Base-by-base conservation (phyloP, 2,797 vertebrate genomes). In the Chanos chanos region DNA sequence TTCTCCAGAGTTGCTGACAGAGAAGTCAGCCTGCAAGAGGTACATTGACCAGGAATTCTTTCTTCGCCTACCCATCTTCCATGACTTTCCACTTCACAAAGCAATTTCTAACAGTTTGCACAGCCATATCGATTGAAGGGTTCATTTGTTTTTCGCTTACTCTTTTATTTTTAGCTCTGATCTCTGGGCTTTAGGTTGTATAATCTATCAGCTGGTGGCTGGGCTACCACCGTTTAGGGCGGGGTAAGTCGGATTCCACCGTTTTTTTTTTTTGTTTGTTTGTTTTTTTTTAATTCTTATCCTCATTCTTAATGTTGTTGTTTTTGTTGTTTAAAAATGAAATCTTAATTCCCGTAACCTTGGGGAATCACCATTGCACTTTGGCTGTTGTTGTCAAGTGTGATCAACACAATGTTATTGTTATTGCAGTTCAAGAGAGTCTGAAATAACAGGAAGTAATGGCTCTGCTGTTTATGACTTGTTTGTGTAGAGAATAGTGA, bases 1-100 rank as follows among this genome's bases (percentile, higher is more conserved):
- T 76, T 99, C 97, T 80, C 97, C 96, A 54, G 97, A 99, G 80
- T 88, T 99, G 74, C 86, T 99, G 83, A 98, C 93, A 3, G 93
- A 98, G 80, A 99, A 99, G 87, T 95, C 95, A 1, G 97, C 96
- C 50, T 99, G 96, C 88, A 98, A 98, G 85, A 99, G 97, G 97
- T 96, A 85, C 15, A n/a, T n/a, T n/a, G n/a, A n/a, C n/a, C n/a
- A n/a, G n/a, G n/a, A n/a, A n/a, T n/a, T n/a, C n/a, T n/a, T n/a
- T n/a, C n/a, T n/a, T n/a, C n/a, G n/a, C n/a, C n/a, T n/a, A n/a
- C n/a, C n/a, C n/a, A n/a, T n/a, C n/a, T n/a, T n/a, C n/a, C n/a
- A n/a, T n/a, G n/a, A n/a, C n/a, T n/a, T n/a, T n/a, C n/a, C n/a
- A n/a, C n/a, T n/a, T n/a, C n/a, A n/a, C n/a, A n/a, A n/a, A n/a